A percentile compares a stretch with the other conserved stretches of the same genome.
Evolutionary conservation across 2,113 vertebrate genomes (phyloP).

Genomic region (Semnopithecus entellus): DNA sequence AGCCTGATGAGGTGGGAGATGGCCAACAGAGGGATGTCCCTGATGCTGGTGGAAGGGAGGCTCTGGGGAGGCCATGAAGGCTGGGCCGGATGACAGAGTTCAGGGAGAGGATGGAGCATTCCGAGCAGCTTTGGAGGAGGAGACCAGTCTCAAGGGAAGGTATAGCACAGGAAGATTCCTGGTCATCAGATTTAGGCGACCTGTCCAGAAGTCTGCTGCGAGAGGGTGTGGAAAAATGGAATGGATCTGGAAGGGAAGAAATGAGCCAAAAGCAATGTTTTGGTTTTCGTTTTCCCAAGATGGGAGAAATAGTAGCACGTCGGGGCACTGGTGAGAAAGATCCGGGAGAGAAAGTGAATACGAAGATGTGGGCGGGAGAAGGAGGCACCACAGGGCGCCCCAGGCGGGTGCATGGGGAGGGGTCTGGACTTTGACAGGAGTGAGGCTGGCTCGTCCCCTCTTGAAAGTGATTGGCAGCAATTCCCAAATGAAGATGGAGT

Average conservation of each 20-base stretch:
- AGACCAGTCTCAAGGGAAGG: accelerated
- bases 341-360: accelerated
- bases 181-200: not conserved
- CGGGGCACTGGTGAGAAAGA: accelerated
- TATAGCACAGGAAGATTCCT: not conserved
- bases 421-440: too few species aligned
- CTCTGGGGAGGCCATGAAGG: not conserved
- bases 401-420: accelerated
- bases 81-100: not conserved
- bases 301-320: accelerated
- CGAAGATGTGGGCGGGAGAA: accelerated
- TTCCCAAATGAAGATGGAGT: not conserved
- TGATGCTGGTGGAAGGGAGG: not conserved
- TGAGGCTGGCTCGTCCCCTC: not conserved
- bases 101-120: not conserved
- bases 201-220: not conserved
- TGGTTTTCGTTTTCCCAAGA: not conserved
- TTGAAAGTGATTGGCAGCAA: not conserved
- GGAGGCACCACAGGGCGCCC: not conserved
- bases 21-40: accelerated
- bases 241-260: accelerated
- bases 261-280: accelerated
- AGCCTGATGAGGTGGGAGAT: accelerated
- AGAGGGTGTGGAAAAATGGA: too few species aligned
- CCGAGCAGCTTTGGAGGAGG: accelerated